phyloP scores from a whole-genome alignment of 2,113 vertebrate genomes.

The Rhinoderma darwinii region DNA sequence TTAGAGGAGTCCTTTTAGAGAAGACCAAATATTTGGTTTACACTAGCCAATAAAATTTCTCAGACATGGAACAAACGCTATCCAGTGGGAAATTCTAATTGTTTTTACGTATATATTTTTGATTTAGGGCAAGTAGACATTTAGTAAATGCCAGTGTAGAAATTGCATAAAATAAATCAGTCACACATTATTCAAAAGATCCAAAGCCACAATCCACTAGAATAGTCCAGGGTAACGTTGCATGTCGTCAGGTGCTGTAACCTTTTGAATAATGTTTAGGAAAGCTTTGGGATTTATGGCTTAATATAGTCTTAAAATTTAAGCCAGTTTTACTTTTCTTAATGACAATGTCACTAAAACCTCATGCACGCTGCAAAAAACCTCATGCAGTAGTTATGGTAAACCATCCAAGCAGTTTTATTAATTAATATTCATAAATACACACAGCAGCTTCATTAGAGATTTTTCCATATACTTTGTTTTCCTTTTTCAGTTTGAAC shows the following conservation, averaged over 20 bases:
- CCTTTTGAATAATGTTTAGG: constrained; percentile 80
- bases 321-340: constrained; percentile 74
- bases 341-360: constrained; percentile 93
- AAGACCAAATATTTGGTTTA: not conserved
- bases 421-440: constrained; percentile 99
- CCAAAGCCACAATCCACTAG: constrained; percentile 65
- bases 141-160: constrained; percentile 68
- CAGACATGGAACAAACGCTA: not conserved
- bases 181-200: constrained; percentile 76
- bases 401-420: constrained; percentile 99
- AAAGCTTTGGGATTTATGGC: constrained; percentile 85
- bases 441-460: constrained; percentile 99
- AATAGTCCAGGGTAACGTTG: constrained; percentile 58
- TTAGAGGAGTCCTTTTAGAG: not conserved
- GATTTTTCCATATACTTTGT: constrained; percentile 75
- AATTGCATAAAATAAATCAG: constrained; percentile 61
- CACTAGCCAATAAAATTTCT: not conserved
- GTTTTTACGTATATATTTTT: no score
- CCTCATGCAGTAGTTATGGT: constrained; percentile 99
- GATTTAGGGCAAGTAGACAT: constrained; percentile 56
- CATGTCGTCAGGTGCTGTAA: constrained; percentile 65
- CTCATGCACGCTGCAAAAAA: constrained; percentile 99
- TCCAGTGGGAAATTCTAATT: not conserved
- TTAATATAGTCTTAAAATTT: constrained; percentile 64
- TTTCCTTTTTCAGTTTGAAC: constrained; percentile 92